Evolutionary conservation across 2,113 vertebrate species (phyloP).

Genomic region (mouse (Mus musculus)): DNA sequence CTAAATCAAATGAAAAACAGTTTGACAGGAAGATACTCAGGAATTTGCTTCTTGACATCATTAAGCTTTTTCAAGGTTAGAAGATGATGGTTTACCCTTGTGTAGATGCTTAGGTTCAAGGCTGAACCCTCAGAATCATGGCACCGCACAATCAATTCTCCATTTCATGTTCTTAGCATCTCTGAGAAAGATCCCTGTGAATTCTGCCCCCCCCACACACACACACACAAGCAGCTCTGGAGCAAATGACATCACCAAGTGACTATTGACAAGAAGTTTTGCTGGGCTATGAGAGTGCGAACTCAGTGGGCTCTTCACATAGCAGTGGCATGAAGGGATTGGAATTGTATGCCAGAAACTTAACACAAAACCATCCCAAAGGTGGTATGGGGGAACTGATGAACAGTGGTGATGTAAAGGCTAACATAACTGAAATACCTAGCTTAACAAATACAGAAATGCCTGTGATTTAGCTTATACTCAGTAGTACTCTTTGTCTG

Average conservation of each 20-base stretch:
- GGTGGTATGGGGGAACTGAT: background rate
- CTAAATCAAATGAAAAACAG: background rate
- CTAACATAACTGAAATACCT: background rate
- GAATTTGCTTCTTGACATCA: background rate
- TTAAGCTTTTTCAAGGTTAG: background rate
- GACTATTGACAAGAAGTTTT: background rate
- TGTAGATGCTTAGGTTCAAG: background rate
- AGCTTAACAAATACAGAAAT: background rate
- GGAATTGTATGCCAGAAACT: background rate
- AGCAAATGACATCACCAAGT: background rate
- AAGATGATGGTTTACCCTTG: background rate
- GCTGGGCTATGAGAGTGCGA: rapidly evolving
- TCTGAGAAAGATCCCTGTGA: background rate
- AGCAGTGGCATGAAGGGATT: background rate
- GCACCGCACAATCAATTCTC: background rate
- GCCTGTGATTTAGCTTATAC: background rate
- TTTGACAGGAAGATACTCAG: background rate
- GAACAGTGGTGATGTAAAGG: background rate
- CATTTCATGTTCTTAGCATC: background rate
- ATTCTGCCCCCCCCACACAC: background rate
- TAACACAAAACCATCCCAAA: background rate
- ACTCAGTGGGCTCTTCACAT: background rate
- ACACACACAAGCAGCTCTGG: background rate
- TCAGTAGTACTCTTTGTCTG: background rate
- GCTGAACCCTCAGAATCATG: background rate